Evolutionary conservation across 1,140 invertebrate species (phyloP).

Genomic region (Dinoponera quadriceps): DNA sequence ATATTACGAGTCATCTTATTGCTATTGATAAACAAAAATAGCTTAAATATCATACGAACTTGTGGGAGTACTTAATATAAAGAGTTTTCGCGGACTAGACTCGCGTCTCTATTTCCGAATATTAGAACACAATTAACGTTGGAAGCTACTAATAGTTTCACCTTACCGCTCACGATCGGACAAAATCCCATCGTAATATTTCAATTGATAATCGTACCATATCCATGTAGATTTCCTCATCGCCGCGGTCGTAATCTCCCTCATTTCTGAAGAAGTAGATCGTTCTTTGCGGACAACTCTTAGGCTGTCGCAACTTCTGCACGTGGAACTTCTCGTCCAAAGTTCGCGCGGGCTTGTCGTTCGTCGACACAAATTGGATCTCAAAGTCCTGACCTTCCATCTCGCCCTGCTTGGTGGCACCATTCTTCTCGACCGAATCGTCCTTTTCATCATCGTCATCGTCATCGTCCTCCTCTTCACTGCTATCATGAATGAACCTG

Average conservation of each 20-base stretch:
- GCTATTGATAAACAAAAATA: too few relatives aligned
- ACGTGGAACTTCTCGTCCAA: slow-evolving; percentile 19
- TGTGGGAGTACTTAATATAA: too few relatives aligned
- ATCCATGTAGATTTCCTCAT: slow-evolving; percentile 41
- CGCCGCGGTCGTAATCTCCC: slow-evolving; percentile 27
- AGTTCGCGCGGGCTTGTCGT: background rate
- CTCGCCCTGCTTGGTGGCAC: background rate
- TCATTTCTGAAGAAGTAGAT: slow-evolving; percentile 65
- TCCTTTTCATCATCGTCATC: background rate
- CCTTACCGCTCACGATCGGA: background rate
- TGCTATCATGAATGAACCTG: slow-evolving; percentile 6
- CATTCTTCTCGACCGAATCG: background rate
- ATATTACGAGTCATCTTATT: too few relatives aligned
- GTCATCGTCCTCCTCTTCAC: too few relatives aligned
- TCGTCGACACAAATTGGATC: slow-evolving; percentile 8
- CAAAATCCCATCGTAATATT: background rate
- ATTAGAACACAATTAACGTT: too few relatives aligned
- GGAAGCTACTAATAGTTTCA: background rate
- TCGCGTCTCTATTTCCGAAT: too few relatives aligned
- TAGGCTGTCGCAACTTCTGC: slow-evolving; percentile 44
- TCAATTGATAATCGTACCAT: slow-evolving; percentile 46
- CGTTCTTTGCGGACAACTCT: slow-evolving; percentile 38
- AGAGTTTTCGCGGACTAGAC: too few relatives aligned
- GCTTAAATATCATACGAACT: too few relatives aligned
- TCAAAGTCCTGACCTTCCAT: background rate